These are phyloP conservation scores for Leiothrix lutea DNA, from an alignment of 2,113 vertebrate species.

Conservation along the genomic window DNA sequence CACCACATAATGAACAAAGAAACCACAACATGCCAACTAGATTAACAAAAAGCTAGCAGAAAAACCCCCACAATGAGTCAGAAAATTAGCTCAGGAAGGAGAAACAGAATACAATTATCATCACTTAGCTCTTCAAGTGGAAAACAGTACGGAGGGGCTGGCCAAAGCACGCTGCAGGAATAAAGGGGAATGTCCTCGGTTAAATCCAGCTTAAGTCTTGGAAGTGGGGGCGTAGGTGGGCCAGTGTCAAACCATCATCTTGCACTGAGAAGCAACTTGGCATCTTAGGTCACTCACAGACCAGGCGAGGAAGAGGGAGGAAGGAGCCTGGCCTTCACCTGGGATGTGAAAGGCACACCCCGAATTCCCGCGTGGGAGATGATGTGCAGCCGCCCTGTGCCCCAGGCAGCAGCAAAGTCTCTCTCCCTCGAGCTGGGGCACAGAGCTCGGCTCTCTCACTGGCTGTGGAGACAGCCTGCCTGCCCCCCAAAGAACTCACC, in stretches of 20 bases:
- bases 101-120: slow-evolving; percentile 19
- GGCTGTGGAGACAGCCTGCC: not conserved
- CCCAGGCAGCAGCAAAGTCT: not conserved
- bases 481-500: not conserved
- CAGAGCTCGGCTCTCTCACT: not conserved
- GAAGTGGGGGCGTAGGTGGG: not conserved
- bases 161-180: not conserved
- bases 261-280: not conserved
- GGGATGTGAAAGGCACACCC: not conserved
- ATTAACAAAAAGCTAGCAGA: slow-evolving; percentile 43
- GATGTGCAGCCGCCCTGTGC: not conserved
- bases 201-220: not conserved
- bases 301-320: not conserved
- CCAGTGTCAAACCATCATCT: not conserved
- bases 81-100: slow-evolving; percentile 57
- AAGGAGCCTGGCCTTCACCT: not conserved
- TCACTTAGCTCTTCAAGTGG: slow-evolving; percentile 28
- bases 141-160: not conserved
- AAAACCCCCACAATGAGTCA: slow-evolving; percentile 34
- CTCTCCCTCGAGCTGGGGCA: not conserved
- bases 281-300: not conserved
- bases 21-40: slow-evolving; percentile 51
- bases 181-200: not conserved
- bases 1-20: slow-evolving; percentile 49
- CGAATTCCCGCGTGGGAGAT: not conserved